Evolutionary conservation across 2,888 invertebrate species (phyloP), one percentile per base, ranked within the genome.

Genomic region (Dusona sp.): DNA sequence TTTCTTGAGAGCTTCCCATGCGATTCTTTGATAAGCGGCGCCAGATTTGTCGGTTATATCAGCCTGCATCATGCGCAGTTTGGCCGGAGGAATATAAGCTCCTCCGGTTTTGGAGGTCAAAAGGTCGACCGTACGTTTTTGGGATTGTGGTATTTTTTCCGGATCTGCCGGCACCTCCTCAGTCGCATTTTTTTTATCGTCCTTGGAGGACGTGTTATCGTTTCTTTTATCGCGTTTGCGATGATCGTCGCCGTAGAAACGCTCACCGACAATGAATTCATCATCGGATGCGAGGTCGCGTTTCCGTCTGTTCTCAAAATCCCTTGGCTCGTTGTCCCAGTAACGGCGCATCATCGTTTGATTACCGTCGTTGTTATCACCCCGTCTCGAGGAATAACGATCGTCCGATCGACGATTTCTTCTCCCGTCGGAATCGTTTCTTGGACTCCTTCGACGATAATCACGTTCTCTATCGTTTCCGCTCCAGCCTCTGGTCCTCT

Each of bases 1-100:
- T 94, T 99, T 99, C 94, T 99, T 99, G 33, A 99, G 95, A 0
- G 99, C 99, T 95, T 99, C 99, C 99, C 99, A 99, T 1, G 99
- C 98, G 73, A 99, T 97, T 89, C 99, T 95, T 94, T 99, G 99
- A 94, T 98, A 99, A 1, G 98, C 98, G 36, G 97, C 96, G 86
- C 98, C 98, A n/a, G 97, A 96, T 95, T 99, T 99, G 92, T 99
- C 99, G 0, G 98, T 98, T 77, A 99, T 99, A 94, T 98, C 97
- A 0, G 97, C 98, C 94, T 99, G 99, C 98, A 99, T 98, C 96
- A 99, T 96, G 33, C 98, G 96, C 61, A 99, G 95, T 92, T 98
- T 98, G 0, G 99, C 99, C 0, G 99, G 99, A 0, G 99, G 99
- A 91, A 99, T 99, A 92, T 99, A 99, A 4, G 99, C 99, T 81